Conservation (phyloP, 2,888 invertebrate genomes). For the Macrosiphum euphorbiae region DNA sequence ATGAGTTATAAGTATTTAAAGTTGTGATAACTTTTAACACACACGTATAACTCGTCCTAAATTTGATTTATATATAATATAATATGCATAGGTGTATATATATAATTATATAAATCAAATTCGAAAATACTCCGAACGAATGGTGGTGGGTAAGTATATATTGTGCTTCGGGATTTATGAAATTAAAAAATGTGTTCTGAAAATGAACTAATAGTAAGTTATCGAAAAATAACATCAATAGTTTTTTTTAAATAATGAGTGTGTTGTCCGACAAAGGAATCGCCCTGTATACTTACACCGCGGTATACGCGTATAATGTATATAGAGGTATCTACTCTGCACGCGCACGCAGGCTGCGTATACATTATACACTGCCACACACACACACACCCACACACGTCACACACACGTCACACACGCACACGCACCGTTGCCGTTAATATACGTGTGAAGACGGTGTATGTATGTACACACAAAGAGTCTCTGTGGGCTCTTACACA, state of each 20-base stretch:
- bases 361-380: neutral
- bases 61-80: neutral
- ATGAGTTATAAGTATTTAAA: no score
- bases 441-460: constrained; percentile 55
- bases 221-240: neutral
- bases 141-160: no score
- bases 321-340: neutral
- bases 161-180: neutral
- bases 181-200: neutral
- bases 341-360: neutral
- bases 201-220: neutral
- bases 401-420: neutral
- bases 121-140: neutral
- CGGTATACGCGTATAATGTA: neutral
- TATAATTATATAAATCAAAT: no score
- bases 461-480: constrained; percentile 21
- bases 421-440: constrained; percentile 24
- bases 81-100: no score
- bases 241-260: neutral
- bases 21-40: neutral
- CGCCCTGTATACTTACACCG: neutral
- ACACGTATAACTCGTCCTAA: neutral
- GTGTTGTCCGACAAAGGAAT: neutral
- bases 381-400: neutral
- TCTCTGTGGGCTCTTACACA: neutral